These are phyloP conservation scores for Tichodroma muraria DNA, from an alignment of 2,113 vertebrate genomes.

Conservation along the genomic window DNA sequence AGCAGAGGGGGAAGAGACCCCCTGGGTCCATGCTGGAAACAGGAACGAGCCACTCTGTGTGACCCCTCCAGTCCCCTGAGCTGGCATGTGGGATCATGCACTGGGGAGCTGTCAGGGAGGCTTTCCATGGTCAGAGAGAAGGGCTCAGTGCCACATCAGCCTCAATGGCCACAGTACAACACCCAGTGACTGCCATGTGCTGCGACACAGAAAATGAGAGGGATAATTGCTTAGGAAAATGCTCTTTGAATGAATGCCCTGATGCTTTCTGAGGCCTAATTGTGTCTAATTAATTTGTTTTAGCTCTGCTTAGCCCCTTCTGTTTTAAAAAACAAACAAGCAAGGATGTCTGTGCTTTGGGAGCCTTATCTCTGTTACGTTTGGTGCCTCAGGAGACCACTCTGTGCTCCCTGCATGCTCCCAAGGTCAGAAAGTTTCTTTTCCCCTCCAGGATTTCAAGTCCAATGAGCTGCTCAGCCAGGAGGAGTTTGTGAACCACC, in stretches of 20 bases:
- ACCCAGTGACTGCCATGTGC: not conserved
- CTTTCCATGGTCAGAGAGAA: not conserved
- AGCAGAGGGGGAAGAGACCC: not conserved
- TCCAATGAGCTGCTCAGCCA: constrained; percentile 84
- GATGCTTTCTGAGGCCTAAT: not conserved
- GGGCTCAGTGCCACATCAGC: not conserved
- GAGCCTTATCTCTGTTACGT: not conserved
- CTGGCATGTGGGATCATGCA: accelerated
- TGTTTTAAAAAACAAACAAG: not conserved
- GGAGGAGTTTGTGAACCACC: constrained; percentile 84
- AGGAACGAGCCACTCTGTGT: not conserved
- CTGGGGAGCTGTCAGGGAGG: not conserved
- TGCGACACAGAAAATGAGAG: not conserved
- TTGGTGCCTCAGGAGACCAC: not conserved
- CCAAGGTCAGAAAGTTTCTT: not conserved
- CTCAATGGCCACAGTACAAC: not conserved
- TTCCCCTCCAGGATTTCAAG: constrained; percentile 84
- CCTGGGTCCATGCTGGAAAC: not conserved
- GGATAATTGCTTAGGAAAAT: not conserved
- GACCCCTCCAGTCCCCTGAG: not conserved
- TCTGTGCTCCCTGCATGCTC: not conserved
- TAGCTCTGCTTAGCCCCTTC: not conserved
- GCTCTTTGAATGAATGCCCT: not conserved
- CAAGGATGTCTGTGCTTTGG: not conserved
- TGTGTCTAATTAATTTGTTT: not conserved